Evolutionary conservation across 2,888 invertebrate genomes (phyloP).

Genomic region (Arenicola marina): DNA sequence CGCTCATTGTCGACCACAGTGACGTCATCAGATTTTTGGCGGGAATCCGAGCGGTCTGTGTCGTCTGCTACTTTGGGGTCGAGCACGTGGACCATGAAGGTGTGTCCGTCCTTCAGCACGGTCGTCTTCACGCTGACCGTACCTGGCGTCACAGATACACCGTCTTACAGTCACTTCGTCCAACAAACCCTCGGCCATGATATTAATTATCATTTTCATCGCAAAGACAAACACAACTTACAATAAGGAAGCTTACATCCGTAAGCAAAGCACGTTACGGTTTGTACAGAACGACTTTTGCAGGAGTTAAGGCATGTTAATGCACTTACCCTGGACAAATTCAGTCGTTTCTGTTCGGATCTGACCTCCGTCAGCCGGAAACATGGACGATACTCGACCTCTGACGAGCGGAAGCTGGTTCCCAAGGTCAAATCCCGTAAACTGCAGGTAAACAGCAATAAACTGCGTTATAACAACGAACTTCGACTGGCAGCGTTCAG

Average conservation of each 20-base stretch:
- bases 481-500: too few species aligned
- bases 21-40: constrained; percentile 4
- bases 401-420: constrained; percentile 56
- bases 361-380: constrained; percentile 58
- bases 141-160: too few species aligned
- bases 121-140: constrained; percentile 46
- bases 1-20: background rate
- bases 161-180: too few species aligned
- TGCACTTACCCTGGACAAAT: constrained; percentile 37
- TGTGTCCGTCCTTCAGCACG: constrained; percentile 58
- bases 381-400: constrained; percentile 52
- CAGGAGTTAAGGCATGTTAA: background rate
- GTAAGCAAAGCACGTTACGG: background rate
- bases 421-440: constrained; percentile 58
- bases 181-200: too few species aligned
- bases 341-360: constrained; percentile 55
- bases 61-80: constrained; percentile 38
- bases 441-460: too few species aligned
- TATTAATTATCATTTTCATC: too few species aligned
- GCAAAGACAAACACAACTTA: too few species aligned
- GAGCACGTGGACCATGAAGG: constrained; percentile 56
- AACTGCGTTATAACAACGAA: too few species aligned
- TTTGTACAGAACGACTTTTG: background rate
- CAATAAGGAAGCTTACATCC: background rate
- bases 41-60: constrained; percentile 6